Conservation (phyloP, 2,888 invertebrate species). For the Rhingia campestris region DNA sequence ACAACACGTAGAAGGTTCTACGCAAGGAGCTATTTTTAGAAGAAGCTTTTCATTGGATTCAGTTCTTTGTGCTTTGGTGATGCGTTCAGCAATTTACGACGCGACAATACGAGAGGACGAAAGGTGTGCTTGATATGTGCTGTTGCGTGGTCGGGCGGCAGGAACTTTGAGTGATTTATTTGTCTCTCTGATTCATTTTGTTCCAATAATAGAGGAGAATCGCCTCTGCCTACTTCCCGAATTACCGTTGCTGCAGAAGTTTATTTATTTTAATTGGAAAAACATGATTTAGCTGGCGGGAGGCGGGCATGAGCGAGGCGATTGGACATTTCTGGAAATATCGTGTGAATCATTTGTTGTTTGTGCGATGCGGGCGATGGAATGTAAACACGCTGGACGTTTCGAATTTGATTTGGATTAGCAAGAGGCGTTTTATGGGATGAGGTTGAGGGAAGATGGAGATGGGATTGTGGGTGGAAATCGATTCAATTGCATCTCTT, state of each 20-base stretch:
- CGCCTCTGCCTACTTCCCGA: background rate
- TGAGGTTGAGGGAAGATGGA: background rate
- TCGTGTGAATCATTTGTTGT: constrained; percentile 16
- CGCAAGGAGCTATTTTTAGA: constrained; percentile 55
- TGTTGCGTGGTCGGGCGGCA: background rate
- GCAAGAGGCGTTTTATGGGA: background rate
- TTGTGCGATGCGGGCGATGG: background rate
- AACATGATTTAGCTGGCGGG: background rate
- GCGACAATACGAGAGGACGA: background rate
- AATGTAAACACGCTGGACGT: background rate
- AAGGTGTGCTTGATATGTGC: constrained; percentile 35
- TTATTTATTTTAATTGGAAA: constrained; percentile 9
- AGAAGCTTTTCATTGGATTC: constrained; percentile 3
- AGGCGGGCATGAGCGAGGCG: too few relatives aligned
- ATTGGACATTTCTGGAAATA: constrained; percentile 39
- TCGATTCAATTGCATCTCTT: too few relatives aligned
- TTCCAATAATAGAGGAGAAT: constrained; percentile 50
- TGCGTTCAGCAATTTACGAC: constrained; percentile 23
- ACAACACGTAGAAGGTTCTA: constrained; percentile 58
- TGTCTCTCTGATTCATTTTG: constrained; percentile 53
- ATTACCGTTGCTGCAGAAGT: background rate
- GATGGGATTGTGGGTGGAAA: too few relatives aligned
- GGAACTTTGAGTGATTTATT: constrained; percentile 3
- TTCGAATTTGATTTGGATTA: too few relatives aligned
- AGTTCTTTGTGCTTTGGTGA: constrained; percentile 26